A percentile compares a stretch with the other conserved stretches of the same genome.
Conservation (phyloP, 2,113 vertebrate genomes). For the Planiliza haematocheilus region DNA sequence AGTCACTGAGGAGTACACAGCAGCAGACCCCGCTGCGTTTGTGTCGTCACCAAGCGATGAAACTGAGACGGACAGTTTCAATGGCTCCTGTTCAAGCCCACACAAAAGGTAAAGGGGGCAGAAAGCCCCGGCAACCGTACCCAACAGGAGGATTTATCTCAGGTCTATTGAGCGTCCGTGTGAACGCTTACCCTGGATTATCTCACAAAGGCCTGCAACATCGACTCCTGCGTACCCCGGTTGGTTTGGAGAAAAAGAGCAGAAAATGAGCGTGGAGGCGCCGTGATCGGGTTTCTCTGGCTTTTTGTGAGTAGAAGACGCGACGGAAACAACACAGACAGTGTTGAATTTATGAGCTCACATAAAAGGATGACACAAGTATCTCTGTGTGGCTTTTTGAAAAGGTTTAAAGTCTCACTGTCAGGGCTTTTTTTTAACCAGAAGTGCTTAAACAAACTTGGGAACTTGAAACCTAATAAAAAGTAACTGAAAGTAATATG, state of each 20-base stretch:
- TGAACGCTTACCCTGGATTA: slow-evolving; percentile 28
- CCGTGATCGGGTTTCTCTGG: slow-evolving; percentile 26
- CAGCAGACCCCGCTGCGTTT: slow-evolving; percentile 7
- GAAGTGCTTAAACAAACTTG: not conserved
- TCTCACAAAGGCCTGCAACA: slow-evolving; percentile 24
- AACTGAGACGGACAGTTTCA: slow-evolving; percentile 16
- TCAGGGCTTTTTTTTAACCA: not conserved
- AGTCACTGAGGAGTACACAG: slow-evolving; percentile 2
- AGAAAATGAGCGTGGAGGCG: slow-evolving; percentile 3
- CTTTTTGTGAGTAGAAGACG: slow-evolving; percentile 25
- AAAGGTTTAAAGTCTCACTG: not conserved
- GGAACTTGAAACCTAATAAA: not conserved
- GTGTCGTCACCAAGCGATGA: slow-evolving; percentile 5
- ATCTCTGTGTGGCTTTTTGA: not conserved
- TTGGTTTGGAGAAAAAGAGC: slow-evolving; percentile 12
- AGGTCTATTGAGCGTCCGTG: slow-evolving; percentile 13
- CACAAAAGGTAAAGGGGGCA: slow-evolving; percentile 1
- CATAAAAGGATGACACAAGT: not conserved
- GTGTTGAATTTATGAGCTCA: not conserved
- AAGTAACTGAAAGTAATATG: not conserved
- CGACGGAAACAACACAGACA: not conserved
- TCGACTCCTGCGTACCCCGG: not conserved
- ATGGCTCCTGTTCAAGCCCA: slow-evolving; percentile 4
- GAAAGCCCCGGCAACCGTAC: not conserved
- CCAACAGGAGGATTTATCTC: not conserved